Base-by-base conservation (phyloP, 2,888 invertebrate species). In the Watsonalla binaria region DNA sequence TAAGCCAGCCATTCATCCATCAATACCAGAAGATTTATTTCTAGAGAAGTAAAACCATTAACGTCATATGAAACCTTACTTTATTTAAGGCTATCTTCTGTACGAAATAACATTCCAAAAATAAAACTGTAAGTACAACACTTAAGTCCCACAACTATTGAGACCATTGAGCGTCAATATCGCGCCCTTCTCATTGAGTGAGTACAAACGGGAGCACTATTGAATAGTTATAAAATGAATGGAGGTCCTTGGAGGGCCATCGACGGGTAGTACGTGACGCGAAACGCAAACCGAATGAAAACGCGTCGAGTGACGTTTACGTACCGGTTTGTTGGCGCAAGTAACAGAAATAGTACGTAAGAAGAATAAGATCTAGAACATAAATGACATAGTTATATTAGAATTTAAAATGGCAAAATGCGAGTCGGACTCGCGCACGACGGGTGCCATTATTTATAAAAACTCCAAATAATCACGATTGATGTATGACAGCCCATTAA, bases 181-280 rank as follows among this genome's bases (percentile, higher is more conserved):
- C 63, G 57, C 64, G 58, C 67, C 66, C 66, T 64, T 62, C 54
- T 49, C 49, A 37, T 49, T 37, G 55, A 45, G 60, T 53, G 57
- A 63, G 70, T 68, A 78, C 76, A 75, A 76, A 75, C 72, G 76
- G 59, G 63, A 73, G 75, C 74, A 79, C 76, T 78, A 78, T 78
- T 79, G 76, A 78, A 83, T 80, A 78, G 76, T 82, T 79, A 80
- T 71, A 74, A 77, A 78, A 69, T 72, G 76, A 72, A 77, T 68
- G 70, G 75, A 66, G 64, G 64, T 71, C 76, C 78, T 67, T 61
- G 51, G 78, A 82, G 80, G 72, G 73, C 81, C 78, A 79, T 83
- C 73, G 76, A 72, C 66, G 68, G 66, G 52, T 48, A 55, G 63
- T 60, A 82, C 82, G 84, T 84, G 82, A 80, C 64, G 66, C 72